phyloP scores from a whole-genome alignment of 2,797 vertebrate genomes.

The Philypnodon macrostomus region DNA sequence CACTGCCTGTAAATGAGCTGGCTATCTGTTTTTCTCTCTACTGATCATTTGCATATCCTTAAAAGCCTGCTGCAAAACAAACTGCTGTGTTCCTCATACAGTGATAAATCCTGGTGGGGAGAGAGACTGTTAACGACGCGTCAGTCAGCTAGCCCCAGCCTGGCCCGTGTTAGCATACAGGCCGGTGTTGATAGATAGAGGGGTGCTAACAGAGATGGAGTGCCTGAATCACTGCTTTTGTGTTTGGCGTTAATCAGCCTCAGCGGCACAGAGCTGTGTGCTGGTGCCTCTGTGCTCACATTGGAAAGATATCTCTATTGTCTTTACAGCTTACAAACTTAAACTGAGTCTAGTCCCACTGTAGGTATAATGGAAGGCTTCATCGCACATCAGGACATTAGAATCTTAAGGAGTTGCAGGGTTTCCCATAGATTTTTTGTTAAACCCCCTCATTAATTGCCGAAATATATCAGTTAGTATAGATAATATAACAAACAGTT shows the following conservation, averaged over 20 bases:
- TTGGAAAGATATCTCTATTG: conserved; percentile 7
- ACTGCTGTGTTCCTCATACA: conserved; percentile 45
- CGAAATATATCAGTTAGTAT: too few species aligned
- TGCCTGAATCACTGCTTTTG: conserved; percentile 52
- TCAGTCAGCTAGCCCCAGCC: conserved; percentile 30
- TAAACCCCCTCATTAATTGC: too few species aligned
- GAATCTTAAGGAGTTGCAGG: too few species aligned
- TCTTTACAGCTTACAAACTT: neutral
- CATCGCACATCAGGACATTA: too few species aligned
- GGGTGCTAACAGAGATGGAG: conserved; percentile 56
- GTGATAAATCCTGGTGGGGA: conserved; percentile 57
- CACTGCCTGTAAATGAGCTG: conserved; percentile 44
- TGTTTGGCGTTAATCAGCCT: conserved; percentile 54
- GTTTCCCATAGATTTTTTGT: too few species aligned
- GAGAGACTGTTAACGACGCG: conserved; percentile 54
- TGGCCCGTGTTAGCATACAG: conserved; percentile 44
- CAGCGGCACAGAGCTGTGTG: conserved; percentile 22
- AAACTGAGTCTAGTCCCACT: neutral
- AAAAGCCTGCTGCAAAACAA: conserved; percentile 60
- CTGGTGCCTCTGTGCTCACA: conserved; percentile 17
- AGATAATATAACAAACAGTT: too few species aligned
- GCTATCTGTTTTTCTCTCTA: conserved; percentile 36
- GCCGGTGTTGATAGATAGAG: conserved; percentile 56
- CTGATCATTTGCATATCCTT: conserved; percentile 60
- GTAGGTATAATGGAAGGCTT: neutral